phyloP scores from a whole-genome alignment of 2,888 invertebrate species.

The Himalopsyche kuldschensis region DNA sequence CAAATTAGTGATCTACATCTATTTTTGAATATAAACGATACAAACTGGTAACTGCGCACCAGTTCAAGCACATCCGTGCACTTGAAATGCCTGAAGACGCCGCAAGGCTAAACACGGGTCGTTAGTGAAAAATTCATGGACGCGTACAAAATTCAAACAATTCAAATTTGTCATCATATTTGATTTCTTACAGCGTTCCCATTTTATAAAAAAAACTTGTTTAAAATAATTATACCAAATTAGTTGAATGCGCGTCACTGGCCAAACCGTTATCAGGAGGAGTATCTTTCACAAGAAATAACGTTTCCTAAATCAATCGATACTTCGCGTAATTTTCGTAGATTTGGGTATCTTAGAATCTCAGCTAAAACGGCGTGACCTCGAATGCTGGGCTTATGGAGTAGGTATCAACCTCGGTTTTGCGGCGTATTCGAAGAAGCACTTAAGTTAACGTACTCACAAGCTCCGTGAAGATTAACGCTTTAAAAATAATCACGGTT shows the following conservation, averaged over 20 bases:
- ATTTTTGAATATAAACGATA: too few species aligned
- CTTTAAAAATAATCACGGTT: conserved; percentile 28
- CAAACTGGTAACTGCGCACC: too few species aligned
- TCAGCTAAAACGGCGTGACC: background rate
- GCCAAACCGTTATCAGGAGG: conserved; percentile 2
- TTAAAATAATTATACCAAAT: too few species aligned
- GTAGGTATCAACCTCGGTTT: background rate
- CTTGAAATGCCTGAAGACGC: too few species aligned
- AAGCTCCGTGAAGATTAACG: conserved; percentile 27
- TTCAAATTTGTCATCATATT: too few species aligned
- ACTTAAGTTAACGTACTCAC: background rate
- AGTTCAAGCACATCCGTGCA: too few species aligned
- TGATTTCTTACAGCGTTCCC: too few species aligned
- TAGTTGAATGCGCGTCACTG: background rate
- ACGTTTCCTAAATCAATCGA: conserved; percentile 32
- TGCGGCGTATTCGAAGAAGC: background rate
- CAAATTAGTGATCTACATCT: too few species aligned
- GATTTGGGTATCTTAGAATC: background rate
- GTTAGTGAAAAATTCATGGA: too few species aligned
- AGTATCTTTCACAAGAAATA: conserved; percentile 33
- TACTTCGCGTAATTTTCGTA: conserved; percentile 21
- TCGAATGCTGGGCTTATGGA: background rate
- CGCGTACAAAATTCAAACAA: too few species aligned
- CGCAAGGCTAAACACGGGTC: too few species aligned
- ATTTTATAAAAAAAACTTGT: too few species aligned